Percentiles rank a stretch among this genome's conserved stretches.
Conservation (phyloP, 2,113 vertebrate species). For the Numida meleagris region DNA sequence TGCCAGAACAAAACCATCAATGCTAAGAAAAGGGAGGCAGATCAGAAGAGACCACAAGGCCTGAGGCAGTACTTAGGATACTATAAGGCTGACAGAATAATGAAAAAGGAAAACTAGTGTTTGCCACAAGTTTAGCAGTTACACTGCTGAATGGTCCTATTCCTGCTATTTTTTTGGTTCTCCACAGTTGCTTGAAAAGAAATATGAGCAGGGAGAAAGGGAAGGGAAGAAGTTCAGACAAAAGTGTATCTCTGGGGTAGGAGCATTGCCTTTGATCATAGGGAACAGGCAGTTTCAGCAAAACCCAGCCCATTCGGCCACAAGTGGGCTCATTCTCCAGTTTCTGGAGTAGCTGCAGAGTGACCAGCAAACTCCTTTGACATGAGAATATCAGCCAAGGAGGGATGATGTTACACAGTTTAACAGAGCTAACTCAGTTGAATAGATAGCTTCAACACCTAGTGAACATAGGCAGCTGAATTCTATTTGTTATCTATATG, state of each 20-base stretch:
- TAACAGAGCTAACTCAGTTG: neutral
- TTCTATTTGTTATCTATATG: neutral
- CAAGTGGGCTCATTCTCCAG: no score
- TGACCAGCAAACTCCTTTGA: neutral
- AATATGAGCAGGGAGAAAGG: neutral
- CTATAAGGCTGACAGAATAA: constrained; percentile 28
- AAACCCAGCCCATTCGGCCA: neutral
- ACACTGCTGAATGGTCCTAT: neutral
- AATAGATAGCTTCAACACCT: neutral
- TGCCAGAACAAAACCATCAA: constrained; percentile 25
- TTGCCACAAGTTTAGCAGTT: constrained; percentile 26
- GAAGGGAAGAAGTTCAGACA: neutral
- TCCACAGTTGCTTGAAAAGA: neutral
- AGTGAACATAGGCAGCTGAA: neutral
- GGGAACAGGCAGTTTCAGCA: neutral
- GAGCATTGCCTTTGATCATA: accelerated
- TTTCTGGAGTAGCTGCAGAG: neutral
- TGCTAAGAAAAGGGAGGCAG: neutral
- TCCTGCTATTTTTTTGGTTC: neutral
- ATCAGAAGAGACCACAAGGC: neutral
- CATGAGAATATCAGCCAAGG: neutral
- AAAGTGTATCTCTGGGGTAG: neutral
- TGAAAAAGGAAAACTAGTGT: constrained; percentile 1
- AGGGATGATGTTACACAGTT: neutral
- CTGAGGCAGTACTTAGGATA: constrained; percentile 1